phyloP scores from a whole-genome alignment of 30 jellyfish, hydroid and myxozoan genomes.

The Chrysaora quinquecirrha region DNA sequence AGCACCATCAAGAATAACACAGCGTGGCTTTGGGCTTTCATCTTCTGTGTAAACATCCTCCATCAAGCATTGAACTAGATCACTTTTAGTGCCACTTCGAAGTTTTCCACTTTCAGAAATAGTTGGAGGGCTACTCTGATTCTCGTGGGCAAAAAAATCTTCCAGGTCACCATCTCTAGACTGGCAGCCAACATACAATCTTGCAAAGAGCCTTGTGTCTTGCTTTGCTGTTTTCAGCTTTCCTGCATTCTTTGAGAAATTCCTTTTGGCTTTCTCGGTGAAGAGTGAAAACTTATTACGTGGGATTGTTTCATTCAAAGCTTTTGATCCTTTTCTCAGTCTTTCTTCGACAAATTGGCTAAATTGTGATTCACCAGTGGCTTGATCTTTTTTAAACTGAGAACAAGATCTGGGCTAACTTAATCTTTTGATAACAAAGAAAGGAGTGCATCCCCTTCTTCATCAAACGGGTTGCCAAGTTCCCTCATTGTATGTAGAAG shows the following conservation, averaged over 20 bases:
- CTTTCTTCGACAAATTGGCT: constrained; percentile 16
- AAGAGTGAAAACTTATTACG: no score
- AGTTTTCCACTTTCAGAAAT: no score
- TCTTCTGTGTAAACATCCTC: neutral
- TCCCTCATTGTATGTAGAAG: neutral
- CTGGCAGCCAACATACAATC: constrained; percentile 49
- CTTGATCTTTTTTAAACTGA: neutral
- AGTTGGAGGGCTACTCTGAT: no score
- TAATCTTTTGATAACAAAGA: constrained; percentile 1
- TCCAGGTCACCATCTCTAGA: constrained; percentile 35
- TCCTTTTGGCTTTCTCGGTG: neutral
- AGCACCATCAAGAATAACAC: neutral
- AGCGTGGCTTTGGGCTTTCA: no score
- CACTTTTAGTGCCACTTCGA: no score
- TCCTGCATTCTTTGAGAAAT: neutral
- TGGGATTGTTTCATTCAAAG: no score
- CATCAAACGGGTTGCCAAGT: constrained; percentile 26
- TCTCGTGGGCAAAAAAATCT: neutral
- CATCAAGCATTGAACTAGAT: neutral
- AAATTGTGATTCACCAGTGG: constrained; percentile 19
- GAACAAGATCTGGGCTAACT: neutral
- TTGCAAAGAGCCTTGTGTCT: constrained; percentile 10
- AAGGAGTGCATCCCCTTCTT: constrained; percentile 22
- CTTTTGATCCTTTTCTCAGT: neutral
- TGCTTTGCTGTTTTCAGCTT: constrained; percentile 9